These are phyloP conservation scores for Neuroscelio doddi DNA, from an alignment of 2,888 invertebrate species.

Conservation along the genomic window DNA sequence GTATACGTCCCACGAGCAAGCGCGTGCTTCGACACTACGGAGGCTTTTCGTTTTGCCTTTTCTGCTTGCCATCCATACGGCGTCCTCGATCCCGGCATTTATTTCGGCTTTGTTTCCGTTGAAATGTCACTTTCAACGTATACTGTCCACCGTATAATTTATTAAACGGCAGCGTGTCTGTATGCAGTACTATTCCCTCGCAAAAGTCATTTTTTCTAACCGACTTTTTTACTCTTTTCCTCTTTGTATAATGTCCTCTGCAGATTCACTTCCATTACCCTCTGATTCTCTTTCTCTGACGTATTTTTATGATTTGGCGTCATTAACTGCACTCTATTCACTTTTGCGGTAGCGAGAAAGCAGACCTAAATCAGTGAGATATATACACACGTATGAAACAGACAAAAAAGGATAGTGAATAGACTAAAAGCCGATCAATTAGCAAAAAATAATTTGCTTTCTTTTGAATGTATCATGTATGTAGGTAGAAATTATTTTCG, in stretches of 20 bases:
- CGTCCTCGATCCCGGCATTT: slow-evolving; percentile 41
- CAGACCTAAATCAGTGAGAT: no score
- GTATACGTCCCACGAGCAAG: slow-evolving; percentile 40
- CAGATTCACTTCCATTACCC: slow-evolving; percentile 43
- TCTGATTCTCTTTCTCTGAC: slow-evolving; percentile 32
- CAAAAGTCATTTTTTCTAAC: slow-evolving; percentile 28
- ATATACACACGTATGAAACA: background rate
- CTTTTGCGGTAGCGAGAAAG: background rate
- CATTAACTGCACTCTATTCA: slow-evolving; percentile 27
- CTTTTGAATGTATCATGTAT: no score
- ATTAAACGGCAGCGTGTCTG: slow-evolving; percentile 42
- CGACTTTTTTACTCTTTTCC: slow-evolving; percentile 29
- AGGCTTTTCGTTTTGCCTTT: slow-evolving; percentile 3
- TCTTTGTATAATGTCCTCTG: slow-evolving; percentile 32
- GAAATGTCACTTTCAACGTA: slow-evolving; percentile 48
- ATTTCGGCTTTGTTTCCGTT: slow-evolving; percentile 47
- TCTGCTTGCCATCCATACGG: slow-evolving; percentile 7
- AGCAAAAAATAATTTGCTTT: no score
- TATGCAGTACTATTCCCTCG: slow-evolving; percentile 33
- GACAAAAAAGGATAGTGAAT: no score
- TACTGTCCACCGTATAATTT: slow-evolving; percentile 48
- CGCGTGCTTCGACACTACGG: slow-evolving; percentile 5
- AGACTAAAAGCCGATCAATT: no score
- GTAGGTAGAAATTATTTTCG: no score
- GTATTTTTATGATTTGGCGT: slow-evolving; percentile 28